Percentiles rank a stretch among this genome's conserved stretches.
These are phyloP conservation scores for Diloba caeruleocephala DNA, from an alignment of 2,888 invertebrate species.

Conservation along the genomic window DNA sequence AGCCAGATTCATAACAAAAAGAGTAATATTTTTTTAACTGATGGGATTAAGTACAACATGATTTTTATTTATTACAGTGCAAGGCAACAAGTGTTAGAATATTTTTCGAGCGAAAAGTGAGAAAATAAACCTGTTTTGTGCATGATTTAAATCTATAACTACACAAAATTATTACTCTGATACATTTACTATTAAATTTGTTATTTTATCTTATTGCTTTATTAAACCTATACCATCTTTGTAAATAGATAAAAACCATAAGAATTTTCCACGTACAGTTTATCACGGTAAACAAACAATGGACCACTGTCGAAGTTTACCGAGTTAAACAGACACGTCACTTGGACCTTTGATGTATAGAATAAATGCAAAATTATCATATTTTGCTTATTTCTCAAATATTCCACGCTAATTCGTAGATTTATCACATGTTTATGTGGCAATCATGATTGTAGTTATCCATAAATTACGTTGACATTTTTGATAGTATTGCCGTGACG, in stretches of 20 bases:
- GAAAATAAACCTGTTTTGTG: slow-evolving; percentile 49
- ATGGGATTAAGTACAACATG: slow-evolving; percentile 49
- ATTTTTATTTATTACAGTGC: slow-evolving; percentile 46
- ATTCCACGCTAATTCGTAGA: slow-evolving; percentile 18
- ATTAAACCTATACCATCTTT: slow-evolving; percentile 41
- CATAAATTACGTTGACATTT: slow-evolving; percentile 16
- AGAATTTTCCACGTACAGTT: slow-evolving; percentile 11
- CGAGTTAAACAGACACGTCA: slow-evolving; percentile 1
- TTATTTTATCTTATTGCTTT: slow-evolving; percentile 51
- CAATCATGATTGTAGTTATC: slow-evolving; percentile 15
- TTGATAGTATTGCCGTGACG: background rate
- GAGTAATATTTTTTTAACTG: slow-evolving; percentile 4
- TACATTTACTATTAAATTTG: slow-evolving; percentile 47
- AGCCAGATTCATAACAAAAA: slow-evolving; percentile 28
- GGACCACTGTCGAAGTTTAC: background rate
- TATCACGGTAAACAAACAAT: background rate
- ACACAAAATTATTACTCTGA: slow-evolving; percentile 45
- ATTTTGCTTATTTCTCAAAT: slow-evolving; percentile 47
- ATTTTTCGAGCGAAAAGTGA: slow-evolving; percentile 29
- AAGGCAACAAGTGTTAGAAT: slow-evolving; percentile 49
- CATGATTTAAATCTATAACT: slow-evolving; percentile 42
- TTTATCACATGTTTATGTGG: slow-evolving; percentile 40
- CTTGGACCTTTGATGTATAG: slow-evolving; percentile 39
- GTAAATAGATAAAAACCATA: slow-evolving; percentile 51
- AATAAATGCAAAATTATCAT: slow-evolving; percentile 49